These are phyloP conservation scores for Empidonax traillii DNA, from an alignment of 2,113 vertebrate species.

Conservation along the genomic window DNA sequence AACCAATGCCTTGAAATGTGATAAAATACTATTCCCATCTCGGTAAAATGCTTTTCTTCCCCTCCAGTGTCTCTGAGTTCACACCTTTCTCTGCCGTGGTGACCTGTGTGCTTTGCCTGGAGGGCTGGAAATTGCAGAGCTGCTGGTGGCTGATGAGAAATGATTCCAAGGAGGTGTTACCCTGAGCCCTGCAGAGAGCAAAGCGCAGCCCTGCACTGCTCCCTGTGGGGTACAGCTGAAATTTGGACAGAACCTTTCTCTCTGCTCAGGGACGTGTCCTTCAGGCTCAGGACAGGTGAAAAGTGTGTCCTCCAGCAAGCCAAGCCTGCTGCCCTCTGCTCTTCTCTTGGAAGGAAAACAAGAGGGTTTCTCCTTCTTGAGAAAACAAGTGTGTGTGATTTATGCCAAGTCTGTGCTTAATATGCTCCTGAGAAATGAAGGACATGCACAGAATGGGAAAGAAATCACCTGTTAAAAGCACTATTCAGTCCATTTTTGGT, in stretches of 20 bases:
- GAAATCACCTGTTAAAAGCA: not conserved
- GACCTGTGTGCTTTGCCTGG: not conserved
- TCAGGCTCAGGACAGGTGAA: not conserved
- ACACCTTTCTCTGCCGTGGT: not conserved
- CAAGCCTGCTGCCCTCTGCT: not conserved
- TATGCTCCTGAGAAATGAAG: not conserved
- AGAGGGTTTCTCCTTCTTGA: not conserved
- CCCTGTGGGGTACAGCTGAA: fast-evolving
- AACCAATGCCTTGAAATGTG: not conserved
- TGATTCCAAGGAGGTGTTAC: not conserved
- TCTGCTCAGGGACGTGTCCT: not conserved
- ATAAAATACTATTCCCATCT: not conserved
- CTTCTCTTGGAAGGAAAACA: not conserved
- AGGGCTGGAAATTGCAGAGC: constrained; percentile 15
- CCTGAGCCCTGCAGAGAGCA: not conserved
- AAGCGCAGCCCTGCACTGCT: not conserved
- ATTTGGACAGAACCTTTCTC: not conserved
- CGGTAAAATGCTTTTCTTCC: not conserved
- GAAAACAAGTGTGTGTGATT: not conserved
- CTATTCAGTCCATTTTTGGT: not conserved
- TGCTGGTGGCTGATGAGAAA: constrained; percentile 7
- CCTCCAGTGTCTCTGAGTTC: not conserved
- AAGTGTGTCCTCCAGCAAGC: not conserved
- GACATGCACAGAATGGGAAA: not conserved
- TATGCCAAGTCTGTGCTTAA: not conserved